Conservation (phyloP, 2,113 vertebrate species). For the Xiphorhynchus elegans region DNA sequence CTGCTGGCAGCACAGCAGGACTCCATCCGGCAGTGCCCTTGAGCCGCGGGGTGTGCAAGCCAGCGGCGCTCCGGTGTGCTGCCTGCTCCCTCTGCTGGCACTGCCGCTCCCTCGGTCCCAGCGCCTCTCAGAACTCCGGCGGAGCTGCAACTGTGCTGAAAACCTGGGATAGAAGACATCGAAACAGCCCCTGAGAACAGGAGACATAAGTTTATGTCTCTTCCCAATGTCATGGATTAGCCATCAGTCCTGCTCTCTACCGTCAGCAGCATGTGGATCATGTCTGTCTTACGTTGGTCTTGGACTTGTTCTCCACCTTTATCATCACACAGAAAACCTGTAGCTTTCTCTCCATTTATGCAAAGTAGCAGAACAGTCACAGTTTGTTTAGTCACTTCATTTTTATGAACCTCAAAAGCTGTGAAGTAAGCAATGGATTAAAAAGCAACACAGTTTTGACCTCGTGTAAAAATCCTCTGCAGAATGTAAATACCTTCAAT, state of each 20-base stretch:
- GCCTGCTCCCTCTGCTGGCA: slow-evolving; percentile 15
- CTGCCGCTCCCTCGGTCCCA: rapidly evolving
- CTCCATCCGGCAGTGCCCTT: too few species aligned
- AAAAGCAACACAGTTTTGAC: background rate
- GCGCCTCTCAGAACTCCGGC: rapidly evolving
- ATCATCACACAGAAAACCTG: background rate
- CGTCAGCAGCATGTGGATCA: rapidly evolving
- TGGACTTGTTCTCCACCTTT: background rate
- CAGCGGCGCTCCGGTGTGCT: background rate
- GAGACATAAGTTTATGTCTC: background rate
- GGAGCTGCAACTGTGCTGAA: rapidly evolving
- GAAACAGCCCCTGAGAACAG: rapidly evolving
- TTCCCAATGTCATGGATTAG: rapidly evolving
- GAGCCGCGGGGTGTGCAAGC: rapidly evolving
- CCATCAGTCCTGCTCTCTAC: background rate
- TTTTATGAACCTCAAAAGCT: background rate
- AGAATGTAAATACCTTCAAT: background rate
- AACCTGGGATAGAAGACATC: rapidly evolving
- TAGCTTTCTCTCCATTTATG: background rate
- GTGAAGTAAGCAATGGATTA: background rate
- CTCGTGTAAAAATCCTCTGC: background rate
- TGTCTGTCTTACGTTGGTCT: rapidly evolving
- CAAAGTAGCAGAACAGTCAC: background rate
- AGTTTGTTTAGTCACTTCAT: background rate
- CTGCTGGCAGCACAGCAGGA: background rate